Percentiles rank a stretch among this genome's conserved stretches.
phyloP scores from a whole-genome alignment of 2,113 vertebrate genomes.

The Xiphias gladius region DNA sequence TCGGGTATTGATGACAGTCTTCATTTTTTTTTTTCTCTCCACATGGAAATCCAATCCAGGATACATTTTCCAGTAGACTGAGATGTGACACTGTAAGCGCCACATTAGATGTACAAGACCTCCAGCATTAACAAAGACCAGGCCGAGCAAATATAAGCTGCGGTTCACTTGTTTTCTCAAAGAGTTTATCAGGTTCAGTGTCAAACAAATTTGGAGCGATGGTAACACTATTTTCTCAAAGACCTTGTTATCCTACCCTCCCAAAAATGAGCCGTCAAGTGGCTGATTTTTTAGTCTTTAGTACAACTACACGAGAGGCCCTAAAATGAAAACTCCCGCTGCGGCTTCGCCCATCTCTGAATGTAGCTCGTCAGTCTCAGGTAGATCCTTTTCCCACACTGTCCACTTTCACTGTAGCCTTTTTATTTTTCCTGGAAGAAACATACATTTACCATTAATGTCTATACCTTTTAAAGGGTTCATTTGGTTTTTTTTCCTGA shows the following conservation, averaged over 20 bases:
- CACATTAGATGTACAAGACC: neutral
- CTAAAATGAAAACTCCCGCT: neutral
- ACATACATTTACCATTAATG: neutral
- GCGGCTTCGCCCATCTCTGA: slow-evolving; percentile 11
- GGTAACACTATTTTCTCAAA: neutral
- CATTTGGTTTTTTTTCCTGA: neutral
- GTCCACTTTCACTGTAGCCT: slow-evolving; percentile 43
- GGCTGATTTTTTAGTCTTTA: neutral
- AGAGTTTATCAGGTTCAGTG: neutral
- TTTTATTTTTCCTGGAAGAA: slow-evolving; percentile 18
- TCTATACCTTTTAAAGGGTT: neutral
- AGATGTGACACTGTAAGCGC: neutral
- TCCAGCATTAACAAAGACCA: neutral
- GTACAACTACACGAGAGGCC: slow-evolving; percentile 1
- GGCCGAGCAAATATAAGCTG: neutral
- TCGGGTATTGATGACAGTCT: neutral
- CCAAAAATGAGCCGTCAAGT: neutral
- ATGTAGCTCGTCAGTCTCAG: neutral
- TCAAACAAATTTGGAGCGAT: neutral
- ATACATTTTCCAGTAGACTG: slow-evolving; percentile 4
- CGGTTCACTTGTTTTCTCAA: neutral
- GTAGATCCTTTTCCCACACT: neutral
- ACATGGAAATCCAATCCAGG: slow-evolving; percentile 4
- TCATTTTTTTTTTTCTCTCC: neutral
- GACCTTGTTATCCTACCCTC: neutral